These are phyloP conservation scores for Cheilosia impressa DNA, from an alignment of 2,888 invertebrate species.

Conservation along the genomic window DNA sequence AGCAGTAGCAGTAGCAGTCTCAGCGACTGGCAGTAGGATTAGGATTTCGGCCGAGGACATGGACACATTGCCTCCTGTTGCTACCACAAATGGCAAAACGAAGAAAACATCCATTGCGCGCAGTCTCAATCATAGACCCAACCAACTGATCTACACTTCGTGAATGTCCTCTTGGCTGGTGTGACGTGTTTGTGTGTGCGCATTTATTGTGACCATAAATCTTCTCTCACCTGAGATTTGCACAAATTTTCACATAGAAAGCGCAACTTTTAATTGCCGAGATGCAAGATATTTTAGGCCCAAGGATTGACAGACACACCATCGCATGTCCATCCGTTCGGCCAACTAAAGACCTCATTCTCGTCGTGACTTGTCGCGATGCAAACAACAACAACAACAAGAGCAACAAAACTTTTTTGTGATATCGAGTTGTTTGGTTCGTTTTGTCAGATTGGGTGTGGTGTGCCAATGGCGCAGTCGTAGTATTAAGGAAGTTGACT, in stretches of 20 bases:
- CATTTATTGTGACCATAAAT: conserved; percentile 69
- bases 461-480: conserved; percentile 2
- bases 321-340: conserved; percentile 68
- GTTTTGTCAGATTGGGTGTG: conserved; percentile 39
- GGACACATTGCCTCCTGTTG: conserved; percentile 57
- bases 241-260: conserved; percentile 43
- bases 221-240: conserved; percentile 51
- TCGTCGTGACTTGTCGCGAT: conserved; percentile 39
- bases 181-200: conserved; percentile 22
- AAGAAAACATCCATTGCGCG: conserved; percentile 49
- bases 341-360: conserved; percentile 41
- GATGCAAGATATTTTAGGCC: conserved; percentile 28
- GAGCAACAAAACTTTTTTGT: conserved; percentile 35
- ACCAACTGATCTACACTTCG: conserved; percentile 24
- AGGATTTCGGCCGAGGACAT: conserved; percentile 47
- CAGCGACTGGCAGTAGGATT: not conserved
- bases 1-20: conserved; percentile 24
- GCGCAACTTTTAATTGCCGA: conserved; percentile 39
- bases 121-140: conserved; percentile 45
- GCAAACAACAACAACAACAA: conserved; percentile 19
- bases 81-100: conserved; percentile 37
- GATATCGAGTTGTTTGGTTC: conserved; percentile 27
- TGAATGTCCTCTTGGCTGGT: conserved; percentile 33
- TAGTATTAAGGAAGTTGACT: conserved; percentile 62
- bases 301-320: conserved; percentile 60